Evolutionary conservation across 2,888 invertebrate genomes (phyloP), one percentile per base, ranked within the genome.

Genomic region (Sinhomidia bicolor): DNA sequence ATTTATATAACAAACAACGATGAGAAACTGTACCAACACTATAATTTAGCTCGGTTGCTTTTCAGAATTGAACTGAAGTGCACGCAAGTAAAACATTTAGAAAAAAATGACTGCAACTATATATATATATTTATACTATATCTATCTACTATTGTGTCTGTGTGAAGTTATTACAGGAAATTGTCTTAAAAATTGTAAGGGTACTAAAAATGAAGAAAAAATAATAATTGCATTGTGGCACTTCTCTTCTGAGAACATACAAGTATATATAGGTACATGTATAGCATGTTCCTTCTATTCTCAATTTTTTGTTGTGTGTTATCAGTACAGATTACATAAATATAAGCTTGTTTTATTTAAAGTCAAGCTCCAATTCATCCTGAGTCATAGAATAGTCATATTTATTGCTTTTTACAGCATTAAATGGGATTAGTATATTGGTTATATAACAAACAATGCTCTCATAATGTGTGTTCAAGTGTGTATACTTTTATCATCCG

Each of bases 121-220:
- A 41, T 41, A 47, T 47, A 47, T 14, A 47, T 47, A 47, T 47
- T 47, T 14, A 1, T 41, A 1, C 6, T 54, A 60, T 5, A 1
- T 23, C 6, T 20, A 14, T 23, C 54, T 54, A 54, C 23, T 60
- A 60, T 23, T 23, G 7, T 47, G 26, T n/a, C n/a, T 1, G 47
- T 47, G 23, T 71, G 23, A 6, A 85, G 79, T 80, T 79, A 86
- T 86, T 86, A 80, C 86, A 86, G 86, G 86, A 86, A 86, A 80
- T 71, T 71, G 85, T 80, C 54, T 78, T 84, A 80, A 78, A 84
- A 86, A 86, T 62, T 79, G 47, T 36, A 74, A 68, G 32, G 32
- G 6, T 65, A 65, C n/a, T 29, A 71, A 71, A 68, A 71, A 36
- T 36, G 5, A 23, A 23, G 54, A 26, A 51, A 60, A 36, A 57